Conservation (phyloP, 2,113 vertebrate species). For the Antechinus flavipes region DNA sequence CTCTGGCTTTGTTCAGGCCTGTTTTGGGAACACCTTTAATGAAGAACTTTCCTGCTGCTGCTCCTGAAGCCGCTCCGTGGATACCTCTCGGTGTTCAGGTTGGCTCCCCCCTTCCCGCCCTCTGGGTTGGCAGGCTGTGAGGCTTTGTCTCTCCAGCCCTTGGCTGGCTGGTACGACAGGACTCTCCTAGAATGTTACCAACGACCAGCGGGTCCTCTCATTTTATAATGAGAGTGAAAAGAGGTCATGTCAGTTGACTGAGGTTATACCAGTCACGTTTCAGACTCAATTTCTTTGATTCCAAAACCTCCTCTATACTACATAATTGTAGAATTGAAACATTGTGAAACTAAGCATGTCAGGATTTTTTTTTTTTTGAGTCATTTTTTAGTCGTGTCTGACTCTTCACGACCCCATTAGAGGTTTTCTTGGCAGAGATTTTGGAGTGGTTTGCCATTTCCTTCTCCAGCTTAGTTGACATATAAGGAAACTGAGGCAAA, state of each 20-base stretch:
- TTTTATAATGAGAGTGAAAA: background rate
- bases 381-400: background rate
- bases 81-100: too few species aligned
- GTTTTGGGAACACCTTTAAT: too few species aligned
- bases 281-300: background rate
- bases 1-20: background rate
- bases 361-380: background rate
- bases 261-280: background rate
- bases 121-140: too few species aligned
- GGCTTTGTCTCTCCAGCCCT: too few species aligned
- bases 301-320: background rate
- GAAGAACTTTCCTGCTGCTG: too few species aligned
- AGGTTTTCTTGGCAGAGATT: background rate
- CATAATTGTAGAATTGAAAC: background rate
- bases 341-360: background rate
- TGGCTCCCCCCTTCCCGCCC: too few species aligned
- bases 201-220: too few species aligned
- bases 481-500: background rate
- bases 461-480: background rate
- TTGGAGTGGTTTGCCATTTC: background rate
- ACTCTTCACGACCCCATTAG: background rate
- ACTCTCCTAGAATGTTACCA: too few species aligned
- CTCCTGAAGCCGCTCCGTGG: too few species aligned
- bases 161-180: too few species aligned
- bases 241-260: too few species aligned